Percentiles rank a stretch among this genome's conserved stretches.
Conservation (phyloP, 2,888 invertebrate species). For the Troides aeacus region DNA sequence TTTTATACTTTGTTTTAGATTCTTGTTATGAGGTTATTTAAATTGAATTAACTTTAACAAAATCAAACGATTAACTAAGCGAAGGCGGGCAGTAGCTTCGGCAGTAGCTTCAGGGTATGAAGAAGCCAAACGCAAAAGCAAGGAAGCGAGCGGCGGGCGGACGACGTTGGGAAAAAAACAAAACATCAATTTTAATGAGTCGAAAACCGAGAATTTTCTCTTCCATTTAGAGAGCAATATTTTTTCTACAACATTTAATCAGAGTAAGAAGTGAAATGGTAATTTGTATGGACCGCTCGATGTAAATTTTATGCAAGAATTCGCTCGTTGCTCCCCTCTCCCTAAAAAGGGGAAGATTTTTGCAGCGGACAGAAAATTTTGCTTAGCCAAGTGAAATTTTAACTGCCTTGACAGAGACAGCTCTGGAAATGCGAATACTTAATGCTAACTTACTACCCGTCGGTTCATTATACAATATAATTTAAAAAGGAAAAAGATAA, state of each 20-base stretch:
- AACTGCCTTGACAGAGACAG: constrained; percentile 78
- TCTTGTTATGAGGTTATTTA: too few relatives aligned
- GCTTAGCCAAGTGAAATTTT: constrained; percentile 80
- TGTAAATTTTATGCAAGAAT: constrained; percentile 80
- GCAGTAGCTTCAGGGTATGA: constrained; percentile 33
- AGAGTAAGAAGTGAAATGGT: constrained; percentile 79
- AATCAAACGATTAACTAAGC: constrained; percentile 46
- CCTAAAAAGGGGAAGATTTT: constrained; percentile 75
- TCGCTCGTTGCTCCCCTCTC: constrained; percentile 67
- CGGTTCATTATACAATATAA: constrained; percentile 79
- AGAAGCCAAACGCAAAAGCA: constrained; percentile 50
- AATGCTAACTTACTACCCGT: constrained; percentile 77
- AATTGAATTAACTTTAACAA: constrained; percentile 34
- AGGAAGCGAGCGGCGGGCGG: constrained; percentile 47
- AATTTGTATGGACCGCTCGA: constrained; percentile 80
- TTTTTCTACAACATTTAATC: constrained; percentile 81
- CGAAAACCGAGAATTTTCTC: constrained; percentile 76
- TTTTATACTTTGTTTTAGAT: too few relatives aligned
- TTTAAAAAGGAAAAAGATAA: constrained; percentile 65
- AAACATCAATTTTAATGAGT: constrained; percentile 78
- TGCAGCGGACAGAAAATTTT: constrained; percentile 79
- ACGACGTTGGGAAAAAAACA: constrained; percentile 54
- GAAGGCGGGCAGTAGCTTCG: constrained; percentile 34
- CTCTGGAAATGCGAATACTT: constrained; percentile 77
- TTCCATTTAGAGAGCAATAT: constrained; percentile 77